Percentiles rank a stretch among this genome's conserved stretches.
Conservation (phyloP, 2,888 invertebrate genomes). For the Zhuqinia jingwanae region DNA sequence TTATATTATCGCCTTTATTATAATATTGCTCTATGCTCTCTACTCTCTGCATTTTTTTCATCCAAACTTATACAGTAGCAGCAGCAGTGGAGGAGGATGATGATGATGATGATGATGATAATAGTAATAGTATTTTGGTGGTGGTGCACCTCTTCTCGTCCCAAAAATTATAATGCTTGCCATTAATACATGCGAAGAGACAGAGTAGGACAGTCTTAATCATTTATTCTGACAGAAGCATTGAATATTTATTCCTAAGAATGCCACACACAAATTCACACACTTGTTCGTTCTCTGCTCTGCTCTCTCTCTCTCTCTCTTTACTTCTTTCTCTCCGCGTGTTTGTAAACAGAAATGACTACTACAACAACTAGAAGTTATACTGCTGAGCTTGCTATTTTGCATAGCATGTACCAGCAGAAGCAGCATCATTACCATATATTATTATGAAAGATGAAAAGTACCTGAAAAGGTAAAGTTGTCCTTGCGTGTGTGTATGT, state of each 20-base stretch:
- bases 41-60: too few relatives aligned
- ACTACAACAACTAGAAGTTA: too few relatives aligned
- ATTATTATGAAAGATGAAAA: slow-evolving; percentile 5
- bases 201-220: slow-evolving; percentile 59
- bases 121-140: not conserved
- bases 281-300: too few relatives aligned
- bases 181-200: slow-evolving; percentile 55
- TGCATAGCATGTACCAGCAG: too few relatives aligned
- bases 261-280: not conserved
- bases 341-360: not conserved
- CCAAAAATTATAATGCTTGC: slow-evolving; percentile 33
- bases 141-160: slow-evolving; percentile 1
- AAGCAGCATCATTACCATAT: not conserved
- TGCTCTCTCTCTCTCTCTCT: not conserved
- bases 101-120: slow-evolving; percentile 3
- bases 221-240: slow-evolving; percentile 68
- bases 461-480: slow-evolving; percentile 41
- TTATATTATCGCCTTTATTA: too few relatives aligned
- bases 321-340: slow-evolving; percentile 5
- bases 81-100: slow-evolving; percentile 16
- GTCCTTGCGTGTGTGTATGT: slow-evolving; percentile 1
- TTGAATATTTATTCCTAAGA: slow-evolving; percentile 55
- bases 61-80: too few relatives aligned
- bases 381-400: too few relatives aligned
- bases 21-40: too few relatives aligned